Base-by-base conservation (phyloP, 2,888 invertebrate genomes). In the Drosophila parthenogenetica region DNA sequence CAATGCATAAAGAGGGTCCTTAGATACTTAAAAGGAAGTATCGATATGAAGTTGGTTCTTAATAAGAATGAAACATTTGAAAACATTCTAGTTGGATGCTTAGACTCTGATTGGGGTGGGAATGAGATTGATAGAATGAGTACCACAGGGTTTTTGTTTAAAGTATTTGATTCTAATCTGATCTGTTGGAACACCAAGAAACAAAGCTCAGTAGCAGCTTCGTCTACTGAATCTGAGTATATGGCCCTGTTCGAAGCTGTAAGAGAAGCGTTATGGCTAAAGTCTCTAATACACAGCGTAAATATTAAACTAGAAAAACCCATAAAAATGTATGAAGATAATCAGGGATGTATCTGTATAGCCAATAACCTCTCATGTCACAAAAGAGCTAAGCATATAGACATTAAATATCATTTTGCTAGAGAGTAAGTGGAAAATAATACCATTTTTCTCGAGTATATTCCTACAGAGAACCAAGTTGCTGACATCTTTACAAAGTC, bases 61-160 rank as follows among this genome's bases (percentile, higher is more conserved):
- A 46, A 29, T 2, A 29, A 29, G 13, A 46, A 29, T 46, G n/a
- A n/a, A n/a, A n/a, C n/a, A n/a, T n/a, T 29, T 46, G 46, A 46
- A 29, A 46, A 46, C 14, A 46, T 14, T 5, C 7, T 39, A 14
- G 4, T 14, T n/a, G 39, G 39, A n/a, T 39, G 7, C 14, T 4
- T 40, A 40, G 39, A 16, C 16, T 17, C 17, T 10, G 40, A 17
- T 10, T 42, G 40, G 40, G 40, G 17, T n/a, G n/a, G n/a, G n/a
- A n/a, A n/a, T n/a, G n/a, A n/a, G n/a, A n/a, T n/a, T n/a, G n/a
- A 42, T 17, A 11, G 17, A 4, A 42, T 10, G 4, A 42, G 17
- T 42, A 42, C 17, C 16, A 42, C 42, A 4, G 17, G 42, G 2
- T 42, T n/a, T 17, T 17, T 42, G 1, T 17, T 42, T 8, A 17